Evolutionary conservation across 2,888 invertebrate species (phyloP).

Genomic region (Epiblema foenella): DNA sequence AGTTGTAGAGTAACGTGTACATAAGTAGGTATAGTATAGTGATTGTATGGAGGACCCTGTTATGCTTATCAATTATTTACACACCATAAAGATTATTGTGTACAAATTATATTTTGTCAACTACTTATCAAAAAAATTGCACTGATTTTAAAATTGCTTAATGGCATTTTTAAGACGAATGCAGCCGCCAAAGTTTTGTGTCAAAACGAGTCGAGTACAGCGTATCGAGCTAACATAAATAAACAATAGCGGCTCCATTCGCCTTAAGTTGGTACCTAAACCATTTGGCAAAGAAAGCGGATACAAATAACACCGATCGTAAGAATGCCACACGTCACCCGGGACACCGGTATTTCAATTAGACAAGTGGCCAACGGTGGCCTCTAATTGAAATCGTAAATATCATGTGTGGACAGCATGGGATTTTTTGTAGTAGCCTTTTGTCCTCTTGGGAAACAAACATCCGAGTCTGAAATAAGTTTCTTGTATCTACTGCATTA

Average conservation of each 20-base stretch:
- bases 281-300: conserved; percentile 23
- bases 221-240: too few species aligned
- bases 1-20: too few species aligned
- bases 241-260: neutral
- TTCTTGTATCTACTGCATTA: neutral
- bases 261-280: neutral
- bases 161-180: too few species aligned
- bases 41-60: too few species aligned
- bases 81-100: too few species aligned
- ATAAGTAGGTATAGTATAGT: too few species aligned
- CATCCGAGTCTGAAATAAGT: neutral
- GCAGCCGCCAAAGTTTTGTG: too few species aligned
- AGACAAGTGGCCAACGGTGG: conserved; percentile 47
- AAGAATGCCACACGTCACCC: conserved; percentile 42
- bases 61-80: too few species aligned
- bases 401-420: conserved; percentile 30
- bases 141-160: too few species aligned
- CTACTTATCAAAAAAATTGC: too few species aligned
- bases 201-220: too few species aligned
- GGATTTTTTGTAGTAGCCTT: conserved; percentile 30
- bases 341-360: conserved; percentile 69
- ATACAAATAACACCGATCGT: conserved; percentile 19
- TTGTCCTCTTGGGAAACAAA: conserved; percentile 23
- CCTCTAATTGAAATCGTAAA: conserved; percentile 42
- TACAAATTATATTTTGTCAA: too few species aligned